A percentile compares a stretch with the other conserved stretches of the same genome.
These are phyloP conservation scores for Labrus mixtus DNA, from an alignment of 2,113 vertebrate species.

Conservation along the genomic window DNA sequence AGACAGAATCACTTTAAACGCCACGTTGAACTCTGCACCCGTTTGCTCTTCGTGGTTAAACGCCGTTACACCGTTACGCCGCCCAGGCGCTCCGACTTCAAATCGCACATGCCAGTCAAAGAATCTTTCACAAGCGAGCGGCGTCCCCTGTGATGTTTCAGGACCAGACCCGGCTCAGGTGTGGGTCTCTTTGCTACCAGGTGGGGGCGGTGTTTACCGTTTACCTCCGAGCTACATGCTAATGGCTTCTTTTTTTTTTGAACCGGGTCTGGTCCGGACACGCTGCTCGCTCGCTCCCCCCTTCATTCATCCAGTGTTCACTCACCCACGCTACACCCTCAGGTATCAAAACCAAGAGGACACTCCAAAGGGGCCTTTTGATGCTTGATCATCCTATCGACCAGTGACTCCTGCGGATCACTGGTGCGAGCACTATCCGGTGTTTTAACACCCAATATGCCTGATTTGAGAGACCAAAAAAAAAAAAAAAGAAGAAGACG, in stretches of 20 bases:
- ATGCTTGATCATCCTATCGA: slow-evolving; percentile 57
- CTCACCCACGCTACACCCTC: slow-evolving; percentile 62
- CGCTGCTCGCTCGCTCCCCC: slow-evolving; percentile 36
- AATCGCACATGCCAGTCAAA: slow-evolving; percentile 24
- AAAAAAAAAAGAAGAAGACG: neutral
- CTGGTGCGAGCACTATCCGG: slow-evolving; percentile 56
- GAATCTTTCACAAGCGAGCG: slow-evolving; percentile 42
- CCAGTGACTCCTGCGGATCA: slow-evolving; percentile 39
- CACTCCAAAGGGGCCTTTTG: slow-evolving; percentile 75
- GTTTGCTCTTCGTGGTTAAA: neutral
- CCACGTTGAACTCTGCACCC: slow-evolving; percentile 14
- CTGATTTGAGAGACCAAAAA: slow-evolving; percentile 76
- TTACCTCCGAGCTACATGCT: neutral
- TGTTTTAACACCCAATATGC: slow-evolving; percentile 64
- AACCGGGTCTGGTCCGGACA: slow-evolving; percentile 13
- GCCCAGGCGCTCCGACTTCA: neutral
- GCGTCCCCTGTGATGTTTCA: slow-evolving; percentile 19
- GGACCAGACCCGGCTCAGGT: slow-evolving; percentile 36
- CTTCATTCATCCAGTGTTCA: slow-evolving; percentile 61
- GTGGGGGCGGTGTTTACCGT: slow-evolving; percentile 1
- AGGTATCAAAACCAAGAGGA: slow-evolving; percentile 70
- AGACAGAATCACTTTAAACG: slow-evolving; percentile 4
- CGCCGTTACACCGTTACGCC: slow-evolving; percentile 7
- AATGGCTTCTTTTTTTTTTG: slow-evolving; percentile 7
- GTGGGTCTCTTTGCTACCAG: slow-evolving; percentile 26